Evolutionary conservation across 2,888 invertebrate genomes (phyloP).

Genomic region (Thysanoteuthis rhombus): DNA sequence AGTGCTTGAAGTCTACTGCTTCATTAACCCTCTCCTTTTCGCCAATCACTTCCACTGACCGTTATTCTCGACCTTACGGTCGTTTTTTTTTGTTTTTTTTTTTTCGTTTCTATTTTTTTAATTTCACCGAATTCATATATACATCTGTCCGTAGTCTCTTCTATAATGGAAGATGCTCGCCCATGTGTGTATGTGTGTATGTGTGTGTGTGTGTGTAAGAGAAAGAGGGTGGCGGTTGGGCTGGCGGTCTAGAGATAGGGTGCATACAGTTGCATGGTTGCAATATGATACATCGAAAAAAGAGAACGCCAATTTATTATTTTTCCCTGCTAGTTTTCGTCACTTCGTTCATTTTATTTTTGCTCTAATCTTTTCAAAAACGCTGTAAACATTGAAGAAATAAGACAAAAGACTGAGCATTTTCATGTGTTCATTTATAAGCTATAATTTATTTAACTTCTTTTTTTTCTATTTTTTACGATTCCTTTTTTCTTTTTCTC

Average conservation of each 20-base stretch:
- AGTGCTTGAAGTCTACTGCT: too few relatives aligned
- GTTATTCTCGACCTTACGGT: too few relatives aligned
- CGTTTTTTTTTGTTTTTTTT: too few relatives aligned
- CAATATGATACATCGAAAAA: neutral
- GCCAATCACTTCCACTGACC: too few relatives aligned
- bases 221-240: neutral
- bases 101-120: neutral
- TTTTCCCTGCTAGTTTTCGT: neutral
- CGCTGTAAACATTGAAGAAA: neutral
- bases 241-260: neutral
- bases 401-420: neutral
- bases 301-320: neutral
- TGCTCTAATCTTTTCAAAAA: neutral
- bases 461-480: neutral
- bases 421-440: neutral
- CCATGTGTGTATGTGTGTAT: too few relatives aligned
- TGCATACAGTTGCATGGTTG: neutral
- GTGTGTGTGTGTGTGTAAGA: neutral
- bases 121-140: neutral
- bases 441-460: neutral
- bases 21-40: too few relatives aligned
- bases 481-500: too few relatives aligned
- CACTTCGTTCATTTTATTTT: neutral
- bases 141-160: neutral
- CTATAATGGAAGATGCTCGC: too few relatives aligned